Percentiles rank a stretch among this genome's conserved stretches.
Evolutionary conservation across 1,140 invertebrate species (phyloP).

Genomic region (Planococcus citri): DNA sequence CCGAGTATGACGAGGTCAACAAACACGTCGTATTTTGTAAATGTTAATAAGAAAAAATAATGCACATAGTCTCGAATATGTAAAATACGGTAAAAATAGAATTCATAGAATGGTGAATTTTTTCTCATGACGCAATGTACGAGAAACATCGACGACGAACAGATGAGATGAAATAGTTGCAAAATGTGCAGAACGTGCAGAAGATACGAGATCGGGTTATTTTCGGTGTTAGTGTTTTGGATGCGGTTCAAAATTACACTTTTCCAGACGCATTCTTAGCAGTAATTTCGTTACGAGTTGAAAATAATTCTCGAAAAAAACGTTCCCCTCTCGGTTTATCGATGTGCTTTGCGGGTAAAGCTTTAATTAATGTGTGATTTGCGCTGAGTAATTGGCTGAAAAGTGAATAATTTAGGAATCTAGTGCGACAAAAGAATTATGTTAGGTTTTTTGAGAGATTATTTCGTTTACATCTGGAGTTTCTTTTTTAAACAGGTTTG

Average conservation of each 20-base stretch:
- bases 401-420: neutral
- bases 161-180: neutral
- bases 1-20: no score
- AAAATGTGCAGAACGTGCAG: slow-evolving; percentile 1
- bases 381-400: neutral
- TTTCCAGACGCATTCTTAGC: neutral
- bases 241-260: neutral
- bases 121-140: neutral
- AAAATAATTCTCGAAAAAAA: neutral
- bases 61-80: no score
- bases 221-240: neutral
- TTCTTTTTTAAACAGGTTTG: neutral
- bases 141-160: neutral
- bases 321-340: neutral
- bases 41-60: no score
- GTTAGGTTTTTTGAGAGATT: slow-evolving; percentile 9
- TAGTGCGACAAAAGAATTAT: neutral
- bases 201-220: neutral
- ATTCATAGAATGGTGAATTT: neutral
- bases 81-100: neutral
- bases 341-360: neutral
- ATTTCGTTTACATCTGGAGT: slow-evolving; percentile 5
- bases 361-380: neutral
- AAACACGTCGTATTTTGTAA: no score
- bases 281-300: neutral